Base-by-base conservation (phyloP, 2,797 vertebrate species). In the Garrulus glandarius region DNA sequence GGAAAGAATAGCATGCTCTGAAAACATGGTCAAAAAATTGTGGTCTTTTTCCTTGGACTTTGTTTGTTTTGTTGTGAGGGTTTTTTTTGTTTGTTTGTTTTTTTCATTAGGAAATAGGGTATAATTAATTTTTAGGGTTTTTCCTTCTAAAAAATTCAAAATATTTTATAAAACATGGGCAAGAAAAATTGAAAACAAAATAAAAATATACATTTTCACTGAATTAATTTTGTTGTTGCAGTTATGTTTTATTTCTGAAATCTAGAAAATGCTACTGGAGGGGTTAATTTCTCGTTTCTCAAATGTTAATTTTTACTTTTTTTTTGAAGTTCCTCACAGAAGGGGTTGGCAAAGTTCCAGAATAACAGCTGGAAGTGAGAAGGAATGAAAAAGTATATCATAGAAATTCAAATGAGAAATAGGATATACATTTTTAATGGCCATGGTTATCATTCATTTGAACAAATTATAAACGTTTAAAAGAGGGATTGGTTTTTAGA, bases 301-400 rank as follows among this genome's bases (percentile, higher is more conserved):
- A 70, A 63, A 81, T 63, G 53, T 84, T 87, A 82, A 61, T 94
- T 89, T 85, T 87, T 61, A 26, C 23, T 80, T 79, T 94, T 84
- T 64, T 36, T 77, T 83, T 63, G 21, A 87, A 92, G 27, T 53
- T 68, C 41, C 47, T 93, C 77, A 49, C 87, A 91, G 92, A 90
- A 93, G 67, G 49, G 56, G 37, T 77, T 97, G 94, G 93, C 94
- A 87, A 50, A 70, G 49, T 63, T 93, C 92, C 96, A 95, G 89
- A 93, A 95, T 94, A 97, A 95, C 95, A 95, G 87, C 94, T 97
- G 96, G 94, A 92, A 84, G 87, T 70, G 69, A 95, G 67, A 76
- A 91, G 70, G 83, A 93, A 92, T 88, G 79, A 88, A 94, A 94
- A 95, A 88, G 21, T 82, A 30, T 94, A 94, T 92, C 55, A 93